A percentile compares a stretch with the other conserved stretches of the same genome.
These are phyloP conservation scores for Poeciliopsis retropinna DNA, from an alignment of 2,113 vertebrate species.

Conservation along the genomic window DNA sequence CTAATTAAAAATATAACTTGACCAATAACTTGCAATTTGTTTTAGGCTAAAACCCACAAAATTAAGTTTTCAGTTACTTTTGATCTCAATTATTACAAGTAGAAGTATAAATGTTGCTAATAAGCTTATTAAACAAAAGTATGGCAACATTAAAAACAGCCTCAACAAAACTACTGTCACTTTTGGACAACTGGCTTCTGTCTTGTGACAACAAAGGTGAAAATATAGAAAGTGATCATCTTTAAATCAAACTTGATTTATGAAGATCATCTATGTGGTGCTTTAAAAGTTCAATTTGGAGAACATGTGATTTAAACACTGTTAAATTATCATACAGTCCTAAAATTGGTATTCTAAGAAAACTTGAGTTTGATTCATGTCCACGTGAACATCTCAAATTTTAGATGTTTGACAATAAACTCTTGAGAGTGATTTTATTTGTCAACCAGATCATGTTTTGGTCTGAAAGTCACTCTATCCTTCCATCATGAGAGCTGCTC, in stretches of 20 bases:
- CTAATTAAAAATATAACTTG: too few relatives aligned
- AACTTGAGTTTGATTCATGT: neutral
- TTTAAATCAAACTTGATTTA: neutral
- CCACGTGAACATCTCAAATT: neutral
- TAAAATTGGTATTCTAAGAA: neutral
- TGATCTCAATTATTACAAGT: neutral
- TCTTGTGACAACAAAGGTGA: neutral
- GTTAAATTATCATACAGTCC: neutral
- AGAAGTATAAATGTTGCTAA: neutral
- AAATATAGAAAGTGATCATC: too few relatives aligned
- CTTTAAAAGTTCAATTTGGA: neutral
- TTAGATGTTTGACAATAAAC: neutral
- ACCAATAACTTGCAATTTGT: neutral
- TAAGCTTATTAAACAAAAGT: too few relatives aligned
- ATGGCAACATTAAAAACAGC: neutral
- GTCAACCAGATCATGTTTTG: slow-evolving; percentile 18
- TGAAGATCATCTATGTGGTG: neutral
- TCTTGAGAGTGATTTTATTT: slow-evolving; percentile 29
- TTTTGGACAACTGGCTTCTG: neutral
- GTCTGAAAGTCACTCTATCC: slow-evolving; percentile 45
- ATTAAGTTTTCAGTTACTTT: neutral
- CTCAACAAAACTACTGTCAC: neutral
- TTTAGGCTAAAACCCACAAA: neutral
- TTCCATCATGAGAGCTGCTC: slow-evolving; percentile 47
- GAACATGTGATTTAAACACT: neutral